Evolutionary conservation across 2,113 vertebrate species (phyloP).

Genomic region (Egretta garzetta): DNA sequence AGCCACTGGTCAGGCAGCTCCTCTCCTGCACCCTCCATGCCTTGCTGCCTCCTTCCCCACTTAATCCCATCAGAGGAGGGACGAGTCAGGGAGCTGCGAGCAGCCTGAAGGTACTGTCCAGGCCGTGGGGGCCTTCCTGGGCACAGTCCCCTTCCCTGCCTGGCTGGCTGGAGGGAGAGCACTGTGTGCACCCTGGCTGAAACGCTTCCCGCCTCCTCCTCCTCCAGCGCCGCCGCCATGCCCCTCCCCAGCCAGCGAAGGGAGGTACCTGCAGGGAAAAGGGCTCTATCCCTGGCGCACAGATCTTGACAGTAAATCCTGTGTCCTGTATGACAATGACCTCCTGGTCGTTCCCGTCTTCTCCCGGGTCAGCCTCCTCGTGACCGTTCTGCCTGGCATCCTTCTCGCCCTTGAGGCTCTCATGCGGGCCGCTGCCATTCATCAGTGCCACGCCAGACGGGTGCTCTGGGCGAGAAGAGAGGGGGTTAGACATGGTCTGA

Average conservation of each 20-base stretch:
- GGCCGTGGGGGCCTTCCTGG: background rate
- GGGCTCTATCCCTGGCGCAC: constrained; percentile 90
- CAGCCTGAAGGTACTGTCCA: background rate
- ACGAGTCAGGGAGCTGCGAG: background rate
- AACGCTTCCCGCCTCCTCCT: background rate
- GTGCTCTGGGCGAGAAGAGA: constrained; percentile 72
- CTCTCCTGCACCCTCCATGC: background rate
- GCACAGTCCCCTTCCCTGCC: background rate
- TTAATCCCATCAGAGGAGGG: rapidly evolving
- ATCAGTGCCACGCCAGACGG: constrained; percentile 82
- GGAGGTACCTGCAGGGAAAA: constrained; percentile 91
- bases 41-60: background rate
- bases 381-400: constrained; percentile 80
- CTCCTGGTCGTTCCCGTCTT: constrained; percentile 93
- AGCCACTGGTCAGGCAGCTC: background rate
- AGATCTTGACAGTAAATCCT: constrained; percentile 96
- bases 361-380: constrained; percentile 78
- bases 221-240: background rate
- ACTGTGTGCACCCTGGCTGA: background rate
- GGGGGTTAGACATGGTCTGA: background rate
- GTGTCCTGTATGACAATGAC: constrained; percentile 99
- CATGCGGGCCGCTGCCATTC: constrained; percentile 86
- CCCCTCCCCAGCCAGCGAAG: background rate
- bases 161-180: background rate
- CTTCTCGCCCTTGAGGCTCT: constrained; percentile 75